Percentiles rank a stretch among this genome's conserved stretches.
Evolutionary conservation across 2,888 invertebrate species (phyloP).

Genomic region (Craniophora ligustri): DNA sequence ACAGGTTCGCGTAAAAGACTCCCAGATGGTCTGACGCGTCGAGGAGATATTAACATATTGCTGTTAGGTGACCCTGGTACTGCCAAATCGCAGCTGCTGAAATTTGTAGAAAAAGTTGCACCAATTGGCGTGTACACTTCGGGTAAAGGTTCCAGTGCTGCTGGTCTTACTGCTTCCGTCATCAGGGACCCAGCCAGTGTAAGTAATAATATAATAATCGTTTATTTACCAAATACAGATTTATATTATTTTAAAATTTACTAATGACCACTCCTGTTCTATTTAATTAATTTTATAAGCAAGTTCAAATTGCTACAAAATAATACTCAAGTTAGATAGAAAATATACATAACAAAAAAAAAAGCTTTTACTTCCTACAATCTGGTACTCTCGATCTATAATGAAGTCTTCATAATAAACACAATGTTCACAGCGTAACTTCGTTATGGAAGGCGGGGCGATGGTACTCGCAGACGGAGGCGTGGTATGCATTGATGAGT

Average conservation of each 20-base stretch:
- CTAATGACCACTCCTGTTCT: no score
- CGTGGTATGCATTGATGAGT: conserved; percentile 99
- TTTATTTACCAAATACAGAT: no score
- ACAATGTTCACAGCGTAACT: conserved; percentile 91
- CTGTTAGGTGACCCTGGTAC: conserved; percentile 99
- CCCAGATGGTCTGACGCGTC: conserved; percentile 97
- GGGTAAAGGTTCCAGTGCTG: conserved; percentile 99
- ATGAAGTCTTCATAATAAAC: not conserved
- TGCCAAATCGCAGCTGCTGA: conserved; percentile 99
- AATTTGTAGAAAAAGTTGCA: conserved; percentile 98
- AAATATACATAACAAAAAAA: no score
- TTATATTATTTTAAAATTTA: no score
- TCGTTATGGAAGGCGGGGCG: conserved; percentile 99
- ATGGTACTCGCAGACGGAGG: conserved; percentile 99
- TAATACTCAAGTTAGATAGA: no score
- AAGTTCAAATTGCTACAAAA: no score
- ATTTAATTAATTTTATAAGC: no score
- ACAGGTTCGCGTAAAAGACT: conserved; percentile 93
- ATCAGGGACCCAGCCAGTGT: conserved; percentile 97
- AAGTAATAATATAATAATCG: conserved; percentile 66
- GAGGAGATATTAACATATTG: conserved; percentile 98
- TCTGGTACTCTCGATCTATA: not conserved
- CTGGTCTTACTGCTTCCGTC: conserved; percentile 99
- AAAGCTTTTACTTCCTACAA: no score
- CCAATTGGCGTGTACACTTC: conserved; percentile 99